Evolutionary conservation across 2,888 invertebrate species (phyloP).

Genomic region (Pollenia griseotomentosa): DNA sequence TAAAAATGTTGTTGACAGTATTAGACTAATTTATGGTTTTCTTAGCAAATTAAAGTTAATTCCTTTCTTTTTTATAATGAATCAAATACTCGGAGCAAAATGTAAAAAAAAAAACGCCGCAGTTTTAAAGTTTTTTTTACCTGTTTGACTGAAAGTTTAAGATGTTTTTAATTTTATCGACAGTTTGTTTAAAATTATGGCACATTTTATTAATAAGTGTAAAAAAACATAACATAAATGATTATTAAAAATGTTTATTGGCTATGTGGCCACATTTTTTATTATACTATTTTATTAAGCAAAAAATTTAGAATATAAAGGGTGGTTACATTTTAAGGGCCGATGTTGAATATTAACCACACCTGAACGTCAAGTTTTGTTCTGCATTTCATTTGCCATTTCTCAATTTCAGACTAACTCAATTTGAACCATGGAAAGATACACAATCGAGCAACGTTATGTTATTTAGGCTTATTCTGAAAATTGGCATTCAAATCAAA

Average conservation of each 20-base stretch:
- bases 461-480: no score
- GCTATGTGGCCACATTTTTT: neutral
- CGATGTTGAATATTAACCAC: no score
- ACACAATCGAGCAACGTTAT: no score
- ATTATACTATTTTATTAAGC: no score
- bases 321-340: no score
- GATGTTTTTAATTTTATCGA: neutral
- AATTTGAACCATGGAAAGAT: no score
- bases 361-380: no score
- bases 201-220: constrained; percentile 3
- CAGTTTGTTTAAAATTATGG: neutral
- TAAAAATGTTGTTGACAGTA: constrained; percentile 30
- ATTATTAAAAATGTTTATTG: neutral
- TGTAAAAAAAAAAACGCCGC: neutral
- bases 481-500: no score
- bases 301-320: no score
- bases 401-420: no score
- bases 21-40: constrained; percentile 3
- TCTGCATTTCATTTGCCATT: no score
- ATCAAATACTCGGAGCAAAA: neutral
- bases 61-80: neutral
- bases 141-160: neutral
- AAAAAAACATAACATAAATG: neutral
- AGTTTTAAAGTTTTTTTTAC: no score
- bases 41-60: constrained; percentile 7